Conservation (phyloP, 1,140 invertebrate species). For the Propsilocerus akamusi region DNA sequence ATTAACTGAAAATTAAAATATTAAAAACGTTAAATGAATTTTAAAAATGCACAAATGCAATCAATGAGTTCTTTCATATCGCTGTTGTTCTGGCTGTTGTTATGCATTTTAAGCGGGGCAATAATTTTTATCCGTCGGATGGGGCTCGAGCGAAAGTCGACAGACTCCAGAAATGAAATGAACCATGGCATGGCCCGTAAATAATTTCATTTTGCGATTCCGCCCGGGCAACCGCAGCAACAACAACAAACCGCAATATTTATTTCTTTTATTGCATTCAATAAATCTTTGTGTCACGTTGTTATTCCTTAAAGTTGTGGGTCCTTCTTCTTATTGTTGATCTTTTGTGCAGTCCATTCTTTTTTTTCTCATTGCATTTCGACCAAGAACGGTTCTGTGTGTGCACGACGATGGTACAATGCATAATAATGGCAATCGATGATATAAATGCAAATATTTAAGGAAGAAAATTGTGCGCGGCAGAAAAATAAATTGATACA, state of each 20-base stretch:
- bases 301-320: background rate
- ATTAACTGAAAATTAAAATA: slow-evolving; percentile 1
- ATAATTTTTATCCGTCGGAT: background rate
- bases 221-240: background rate
- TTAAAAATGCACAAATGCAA: background rate
- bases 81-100: too few relatives aligned
- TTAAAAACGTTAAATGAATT: background rate
- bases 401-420: background rate
- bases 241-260: background rate
- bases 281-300: slow-evolving; percentile 3
- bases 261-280: slow-evolving; percentile 4
- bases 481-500: slow-evolving; percentile 3
- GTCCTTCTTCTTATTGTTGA: background rate
- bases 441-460: slow-evolving; percentile 3
- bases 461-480: too few relatives aligned
- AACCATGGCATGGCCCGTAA: background rate
- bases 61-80: slow-evolving; percentile 1
- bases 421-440: background rate
- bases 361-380: background rate
- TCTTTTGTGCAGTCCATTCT: background rate
- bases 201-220: background rate
- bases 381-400: slow-evolving; percentile 1
- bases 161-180: background rate
- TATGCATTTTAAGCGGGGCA: background rate
- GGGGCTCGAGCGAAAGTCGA: background rate